Percentiles rank a stretch among this genome's conserved stretches.
These are phyloP conservation scores for Panthera tigris DNA, from an alignment of 2,113 vertebrate genomes.

Conservation along the genomic window DNA sequence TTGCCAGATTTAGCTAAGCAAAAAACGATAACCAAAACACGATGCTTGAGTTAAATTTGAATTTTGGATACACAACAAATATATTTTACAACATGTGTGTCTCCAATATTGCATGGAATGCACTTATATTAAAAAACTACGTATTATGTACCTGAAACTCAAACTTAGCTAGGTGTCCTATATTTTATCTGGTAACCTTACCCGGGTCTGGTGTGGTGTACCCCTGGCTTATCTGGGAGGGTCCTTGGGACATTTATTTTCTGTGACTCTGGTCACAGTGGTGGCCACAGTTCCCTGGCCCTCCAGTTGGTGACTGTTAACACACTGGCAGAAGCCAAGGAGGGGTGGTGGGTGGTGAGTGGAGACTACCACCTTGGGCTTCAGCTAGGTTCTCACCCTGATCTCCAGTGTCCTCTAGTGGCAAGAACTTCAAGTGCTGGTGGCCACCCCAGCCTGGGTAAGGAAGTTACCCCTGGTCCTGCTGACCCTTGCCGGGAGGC, in stretches of 20 bases:
- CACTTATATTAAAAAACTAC: background rate
- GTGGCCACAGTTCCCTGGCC: background rate
- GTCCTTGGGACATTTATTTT: background rate
- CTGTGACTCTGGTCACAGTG: background rate
- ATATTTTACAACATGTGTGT: background rate
- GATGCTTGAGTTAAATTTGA: background rate
- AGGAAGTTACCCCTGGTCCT: background rate
- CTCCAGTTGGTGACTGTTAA: background rate
- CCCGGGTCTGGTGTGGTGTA: background rate
- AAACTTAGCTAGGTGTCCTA: background rate
- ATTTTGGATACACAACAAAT: background rate
- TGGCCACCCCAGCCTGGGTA: background rate
- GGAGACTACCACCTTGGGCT: fast-evolving
- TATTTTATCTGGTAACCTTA: background rate
- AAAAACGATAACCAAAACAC: background rate
- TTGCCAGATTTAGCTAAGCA: slow-evolving; percentile 17
- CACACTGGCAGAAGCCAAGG: background rate
- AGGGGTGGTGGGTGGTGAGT: fast-evolving
- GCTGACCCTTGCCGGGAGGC: background rate
- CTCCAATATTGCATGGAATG: background rate
- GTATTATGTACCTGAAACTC: background rate
- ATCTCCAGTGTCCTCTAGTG: background rate
- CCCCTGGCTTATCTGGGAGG: background rate
- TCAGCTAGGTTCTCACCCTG: background rate
- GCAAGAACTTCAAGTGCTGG: background rate